Evolutionary conservation across 2,888 invertebrate genomes (phyloP).

Genomic region (Drosophila longiperda): DNA sequence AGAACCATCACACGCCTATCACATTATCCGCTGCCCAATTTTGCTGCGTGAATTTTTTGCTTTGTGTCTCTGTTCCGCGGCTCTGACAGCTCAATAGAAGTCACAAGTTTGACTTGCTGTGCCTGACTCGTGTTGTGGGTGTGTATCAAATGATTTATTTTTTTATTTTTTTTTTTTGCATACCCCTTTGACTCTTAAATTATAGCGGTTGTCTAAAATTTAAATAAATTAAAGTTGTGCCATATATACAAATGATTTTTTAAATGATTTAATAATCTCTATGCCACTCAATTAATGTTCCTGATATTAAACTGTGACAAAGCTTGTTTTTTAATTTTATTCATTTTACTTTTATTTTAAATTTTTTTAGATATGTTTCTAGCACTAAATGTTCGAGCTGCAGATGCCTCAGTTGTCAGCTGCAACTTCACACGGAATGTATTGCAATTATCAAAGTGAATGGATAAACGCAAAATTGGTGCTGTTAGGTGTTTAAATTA

Average conservation of each 20-base stretch:
- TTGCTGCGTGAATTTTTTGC: conserved; percentile 20
- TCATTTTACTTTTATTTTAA: not conserved
- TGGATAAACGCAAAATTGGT: conserved; percentile 47
- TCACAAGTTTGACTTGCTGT: conserved; percentile 25
- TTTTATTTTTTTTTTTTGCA: not conserved
- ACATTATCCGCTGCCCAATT: conserved; percentile 25
- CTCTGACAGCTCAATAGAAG: conserved; percentile 41
- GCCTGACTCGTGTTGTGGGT: conserved; percentile 26
- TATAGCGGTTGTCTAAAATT: conserved; percentile 4
- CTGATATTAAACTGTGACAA: not conserved
- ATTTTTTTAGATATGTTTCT: not conserved
- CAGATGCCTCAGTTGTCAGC: conserved; percentile 18
- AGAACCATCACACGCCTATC: conserved; percentile 40
- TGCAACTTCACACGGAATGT: conserved; percentile 19
- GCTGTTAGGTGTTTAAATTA: conserved; percentile 68
- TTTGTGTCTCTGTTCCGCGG: conserved; percentile 8
- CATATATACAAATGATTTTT: not conserved
- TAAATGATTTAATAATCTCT: not conserved
- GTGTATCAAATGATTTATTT: conserved; percentile 13
- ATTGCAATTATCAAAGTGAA: conserved; percentile 62
- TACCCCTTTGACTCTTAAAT: conserved; percentile 10
- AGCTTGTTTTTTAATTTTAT: not conserved
- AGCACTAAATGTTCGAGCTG: conserved; percentile 1
- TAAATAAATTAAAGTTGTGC: conserved; percentile 4
- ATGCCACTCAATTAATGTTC: not conserved